Evolutionary conservation across 2,797 vertebrate genomes (phyloP).

Genomic region (Nannoperca australis): DNA sequence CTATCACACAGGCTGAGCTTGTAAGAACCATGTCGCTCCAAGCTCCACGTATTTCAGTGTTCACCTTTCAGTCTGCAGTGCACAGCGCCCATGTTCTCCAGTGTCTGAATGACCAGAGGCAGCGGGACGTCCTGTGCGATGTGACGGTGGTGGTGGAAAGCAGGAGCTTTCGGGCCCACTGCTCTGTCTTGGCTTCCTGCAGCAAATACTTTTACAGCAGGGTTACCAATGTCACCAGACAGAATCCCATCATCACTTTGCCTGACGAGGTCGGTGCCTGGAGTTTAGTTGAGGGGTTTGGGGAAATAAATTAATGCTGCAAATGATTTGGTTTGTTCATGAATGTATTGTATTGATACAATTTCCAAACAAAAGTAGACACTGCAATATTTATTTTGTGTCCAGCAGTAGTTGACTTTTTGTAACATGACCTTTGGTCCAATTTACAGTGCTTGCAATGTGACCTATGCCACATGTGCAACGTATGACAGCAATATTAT

Average conservation of each 20-base stretch:
- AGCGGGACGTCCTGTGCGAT: constrained; percentile 92
- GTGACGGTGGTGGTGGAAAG: constrained; percentile 91
- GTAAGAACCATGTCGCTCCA: constrained; percentile 88
- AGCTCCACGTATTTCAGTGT: constrained; percentile 87
- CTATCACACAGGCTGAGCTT: constrained; percentile 67
- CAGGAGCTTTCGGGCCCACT: constrained; percentile 91
- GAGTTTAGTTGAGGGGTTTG: neutral
- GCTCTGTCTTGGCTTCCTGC: constrained; percentile 93
- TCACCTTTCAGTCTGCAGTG: constrained; percentile 95
- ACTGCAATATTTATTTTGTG: neutral
- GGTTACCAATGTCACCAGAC: constrained; percentile 81
- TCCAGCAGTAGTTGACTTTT: neutral
- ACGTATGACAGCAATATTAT: neutral
- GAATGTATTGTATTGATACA: neutral
- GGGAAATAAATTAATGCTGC: neutral
- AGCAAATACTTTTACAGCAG: constrained; percentile 92
- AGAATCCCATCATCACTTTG: constrained; percentile 89
- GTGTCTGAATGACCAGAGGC: constrained; percentile 92
- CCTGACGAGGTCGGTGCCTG: constrained; percentile 90
- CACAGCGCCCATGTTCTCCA: constrained; percentile 91
- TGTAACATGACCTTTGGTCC: neutral
- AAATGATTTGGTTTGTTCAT: neutral
- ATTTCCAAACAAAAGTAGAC: neutral
- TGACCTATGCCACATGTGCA: neutral
- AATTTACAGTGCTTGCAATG: neutral